Base-by-base conservation (phyloP, 2,888 invertebrate species). In the Nomada fabriciana region DNA sequence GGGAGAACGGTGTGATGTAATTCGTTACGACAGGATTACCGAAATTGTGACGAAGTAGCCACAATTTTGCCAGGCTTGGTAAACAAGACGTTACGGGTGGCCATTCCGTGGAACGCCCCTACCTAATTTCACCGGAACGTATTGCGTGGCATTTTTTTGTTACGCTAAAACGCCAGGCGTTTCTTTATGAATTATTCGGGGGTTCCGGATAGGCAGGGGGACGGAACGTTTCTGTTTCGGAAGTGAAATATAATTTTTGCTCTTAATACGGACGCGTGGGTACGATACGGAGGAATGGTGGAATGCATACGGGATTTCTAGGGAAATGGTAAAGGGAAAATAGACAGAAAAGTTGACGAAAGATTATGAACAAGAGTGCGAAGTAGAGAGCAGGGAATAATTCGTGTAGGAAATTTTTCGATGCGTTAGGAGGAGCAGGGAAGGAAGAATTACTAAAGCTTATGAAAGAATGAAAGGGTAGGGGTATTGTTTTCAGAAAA, bases 21-120 rank as follows among this genome's bases (percentile, higher is more conserved):
- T 76, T 75, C 70, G 69, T 84, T 76, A 71, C 63, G 36, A 80
- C 67, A 69, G 76, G 85, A 85, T 85, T 76, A 79, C 74, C 73
- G 43, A 68, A 85, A 85, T 85, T 85, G 82, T 82, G 82, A 84
- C 82, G 43, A 71, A 81, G 75, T 65, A 63, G 68, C 75, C n/a
- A 70, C 72, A 76, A 72, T 81, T 63, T 73, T 47, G 61, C 25
- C 55, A 9, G 20, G 57, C 13, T n/a, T 42, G 15, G 13, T 60
- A 84, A 79, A 82, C 79, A 42, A 73, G 76, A 76, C 71, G 74
- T 84, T 84, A 84, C 53, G 71, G 71, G 0, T 11, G 57, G 63
- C 65, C 83, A 61, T 83, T 83, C 64, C 76, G 29, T 18, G 69
- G 65, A 80, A 69, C n/a, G 50, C n/a, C 57, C 53, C 20, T 36